A percentile compares a stretch with the other conserved stretches of the same genome.
Evolutionary conservation across 2,888 invertebrate species (phyloP).

Genomic region (Odontocolon sp.): DNA sequence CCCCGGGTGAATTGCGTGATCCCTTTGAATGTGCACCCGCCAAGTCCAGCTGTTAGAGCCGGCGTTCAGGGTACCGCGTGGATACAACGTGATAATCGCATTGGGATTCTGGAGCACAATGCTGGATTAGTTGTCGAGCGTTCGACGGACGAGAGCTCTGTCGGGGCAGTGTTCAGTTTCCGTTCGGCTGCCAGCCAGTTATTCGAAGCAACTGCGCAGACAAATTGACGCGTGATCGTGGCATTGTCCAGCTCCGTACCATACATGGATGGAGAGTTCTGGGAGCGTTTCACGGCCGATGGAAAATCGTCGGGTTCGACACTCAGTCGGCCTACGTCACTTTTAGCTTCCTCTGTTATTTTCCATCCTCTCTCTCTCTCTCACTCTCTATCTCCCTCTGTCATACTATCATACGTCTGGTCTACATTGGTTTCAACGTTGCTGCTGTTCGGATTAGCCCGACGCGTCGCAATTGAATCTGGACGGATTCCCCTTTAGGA

Average conservation of each 20-base stretch:
- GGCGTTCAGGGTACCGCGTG: conserved; percentile 25
- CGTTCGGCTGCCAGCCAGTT: conserved; percentile 58
- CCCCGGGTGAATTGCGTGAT: conserved; percentile 7
- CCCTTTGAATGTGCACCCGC: background rate
- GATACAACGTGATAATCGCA: conserved; percentile 66
- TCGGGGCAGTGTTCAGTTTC: conserved; percentile 5
- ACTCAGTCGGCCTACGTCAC: conserved; percentile 29
- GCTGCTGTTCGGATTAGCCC: conserved; percentile 38
- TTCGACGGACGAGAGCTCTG: background rate
- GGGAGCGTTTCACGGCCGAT: conserved; percentile 37
- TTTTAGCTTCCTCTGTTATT: conserved; percentile 15
- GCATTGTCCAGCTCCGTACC: conserved; percentile 63
- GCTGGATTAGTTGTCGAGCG: conserved; percentile 68
- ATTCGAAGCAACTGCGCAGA: conserved; percentile 69
- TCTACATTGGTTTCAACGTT: background rate
- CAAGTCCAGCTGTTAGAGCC: conserved; percentile 26
- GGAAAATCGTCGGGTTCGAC: conserved; percentile 55
- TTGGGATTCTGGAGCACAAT: conserved; percentile 66
- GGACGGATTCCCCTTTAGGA: conserved; percentile 50
- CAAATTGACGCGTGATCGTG: conserved; percentile 72
- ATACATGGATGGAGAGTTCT: background rate
- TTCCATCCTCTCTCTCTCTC: conserved; percentile 26
- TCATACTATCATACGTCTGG: conserved; percentile 1
- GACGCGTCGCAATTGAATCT: conserved; percentile 49
- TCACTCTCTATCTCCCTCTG: conserved; percentile 3